Evolutionary conservation across 2,113 vertebrate genomes (phyloP).

Genomic region (Ictidomys tridecemlineatus): DNA sequence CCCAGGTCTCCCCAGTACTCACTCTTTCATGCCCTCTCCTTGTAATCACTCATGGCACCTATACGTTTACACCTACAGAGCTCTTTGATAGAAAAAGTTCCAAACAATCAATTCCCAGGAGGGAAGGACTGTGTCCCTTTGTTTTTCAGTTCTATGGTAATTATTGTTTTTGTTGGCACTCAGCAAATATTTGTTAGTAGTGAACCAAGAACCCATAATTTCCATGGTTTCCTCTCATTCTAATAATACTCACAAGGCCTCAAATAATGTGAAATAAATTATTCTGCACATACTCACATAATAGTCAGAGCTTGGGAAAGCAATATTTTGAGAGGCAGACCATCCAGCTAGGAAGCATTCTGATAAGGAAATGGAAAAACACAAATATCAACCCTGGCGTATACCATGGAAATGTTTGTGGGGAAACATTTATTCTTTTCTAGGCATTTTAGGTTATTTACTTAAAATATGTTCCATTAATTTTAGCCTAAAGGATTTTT

Average conservation of each 20-base stretch:
- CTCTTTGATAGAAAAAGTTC: slow-evolving; percentile 28
- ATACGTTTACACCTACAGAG: neutral
- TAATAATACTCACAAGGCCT: slow-evolving; percentile 66
- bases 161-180: slow-evolving; percentile 73
- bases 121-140: slow-evolving; percentile 33
- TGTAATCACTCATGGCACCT: neutral
- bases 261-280: slow-evolving; percentile 72
- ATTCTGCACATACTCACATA: slow-evolving; percentile 22
- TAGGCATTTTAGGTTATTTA: neutral
- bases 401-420: neutral
- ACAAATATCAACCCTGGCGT: neutral
- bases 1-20: neutral
- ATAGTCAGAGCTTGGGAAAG: neutral
- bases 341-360: neutral
- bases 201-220: slow-evolving; percentile 68
- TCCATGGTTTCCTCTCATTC: slow-evolving; percentile 70
- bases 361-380: slow-evolving; percentile 42
- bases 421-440: slow-evolving; percentile 17
- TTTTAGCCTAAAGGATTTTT: neutral
- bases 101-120: slow-evolving; percentile 44
- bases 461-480: neutral
- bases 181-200: slow-evolving; percentile 70
- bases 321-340: neutral
- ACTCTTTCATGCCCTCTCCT: neutral
- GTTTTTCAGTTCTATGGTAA: slow-evolving; percentile 37